phyloP scores from a whole-genome alignment of 2,797 vertebrate genomes.

The Lagodon rhomboides region DNA sequence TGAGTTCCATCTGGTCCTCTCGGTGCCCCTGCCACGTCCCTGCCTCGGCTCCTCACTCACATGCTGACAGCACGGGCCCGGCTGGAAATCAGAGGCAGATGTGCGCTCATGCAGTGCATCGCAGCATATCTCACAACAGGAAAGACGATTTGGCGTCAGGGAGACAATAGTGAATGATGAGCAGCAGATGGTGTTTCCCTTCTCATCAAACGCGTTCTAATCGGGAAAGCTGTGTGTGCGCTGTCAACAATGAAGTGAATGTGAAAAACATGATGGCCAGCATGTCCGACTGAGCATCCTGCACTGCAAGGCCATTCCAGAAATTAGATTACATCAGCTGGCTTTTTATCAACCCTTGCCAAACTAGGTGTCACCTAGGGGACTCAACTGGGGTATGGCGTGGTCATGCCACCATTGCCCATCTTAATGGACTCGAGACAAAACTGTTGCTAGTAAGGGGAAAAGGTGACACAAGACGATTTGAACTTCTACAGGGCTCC shows the following conservation, averaged over 20 bases:
- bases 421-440: not conserved
- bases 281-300: not conserved
- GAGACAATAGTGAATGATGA: slow-evolving; percentile 67
- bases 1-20: slow-evolving; percentile 71
- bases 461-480: not conserved
- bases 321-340: slow-evolving; percentile 19
- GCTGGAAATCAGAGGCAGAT: slow-evolving; percentile 81
- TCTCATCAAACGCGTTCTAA: slow-evolving; percentile 9
- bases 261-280: not conserved
- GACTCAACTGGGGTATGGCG: not conserved
- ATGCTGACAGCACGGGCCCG: slow-evolving; percentile 54
- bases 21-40: slow-evolving; percentile 77
- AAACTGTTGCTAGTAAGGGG: not conserved
- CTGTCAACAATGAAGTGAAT: slow-evolving; percentile 14
- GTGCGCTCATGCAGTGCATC: slow-evolving; percentile 54
- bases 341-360: slow-evolving; percentile 2
- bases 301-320: not conserved
- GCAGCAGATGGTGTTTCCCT: slow-evolving; percentile 61
- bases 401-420: not conserved
- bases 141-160: slow-evolving; percentile 47
- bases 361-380: slow-evolving; percentile 6
- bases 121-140: slow-evolving; percentile 54
- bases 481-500: too few species aligned
- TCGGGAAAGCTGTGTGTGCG: slow-evolving; percentile 8
- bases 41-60: slow-evolving; percentile 65